Evolutionary conservation across 2,113 vertebrate species (phyloP).

Genomic region (Stigmatopora nigra): DNA sequence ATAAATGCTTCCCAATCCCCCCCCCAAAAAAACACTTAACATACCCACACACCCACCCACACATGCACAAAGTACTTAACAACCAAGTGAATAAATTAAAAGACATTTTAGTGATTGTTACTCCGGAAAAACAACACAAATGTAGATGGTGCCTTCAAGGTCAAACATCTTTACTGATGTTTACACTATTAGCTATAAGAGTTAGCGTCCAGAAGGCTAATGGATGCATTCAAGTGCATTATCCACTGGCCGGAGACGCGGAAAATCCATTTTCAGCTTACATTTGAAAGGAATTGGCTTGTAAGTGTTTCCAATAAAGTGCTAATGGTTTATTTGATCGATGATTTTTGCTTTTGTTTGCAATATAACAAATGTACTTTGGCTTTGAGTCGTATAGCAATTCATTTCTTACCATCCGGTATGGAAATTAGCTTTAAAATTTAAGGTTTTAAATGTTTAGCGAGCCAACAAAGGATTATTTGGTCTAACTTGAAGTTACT

Average conservation of each 20-base stretch:
- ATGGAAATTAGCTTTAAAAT: background rate
- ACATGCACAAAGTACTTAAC: conserved; percentile 16
- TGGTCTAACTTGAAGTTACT: background rate
- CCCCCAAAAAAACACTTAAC: conserved; percentile 9
- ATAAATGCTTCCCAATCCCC: conserved; percentile 42
- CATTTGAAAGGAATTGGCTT: conserved; percentile 51
- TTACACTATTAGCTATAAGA: conserved; percentile 12
- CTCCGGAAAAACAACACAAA: background rate
- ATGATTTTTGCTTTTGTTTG: conserved; percentile 40
- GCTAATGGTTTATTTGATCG: conserved; percentile 61
- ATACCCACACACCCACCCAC: background rate
- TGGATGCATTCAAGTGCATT: conserved; percentile 46
- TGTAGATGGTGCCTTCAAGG: conserved; percentile 16
- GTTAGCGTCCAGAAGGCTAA: conserved; percentile 36
- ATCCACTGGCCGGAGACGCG: conserved; percentile 12
- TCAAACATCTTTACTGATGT: conserved; percentile 29
- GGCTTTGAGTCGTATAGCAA: background rate
- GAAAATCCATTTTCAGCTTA: conserved; percentile 47
- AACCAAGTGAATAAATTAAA: conserved; percentile 50
- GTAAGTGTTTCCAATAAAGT: conserved; percentile 49
- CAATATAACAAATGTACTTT: conserved; percentile 17
- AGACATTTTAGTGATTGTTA: conserved; percentile 12
- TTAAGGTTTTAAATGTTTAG: background rate
- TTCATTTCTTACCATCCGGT: background rate
- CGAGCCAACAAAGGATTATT: background rate